Evolutionary conservation across 2,888 invertebrate species (phyloP).

Genomic region (Harpagoxenus sublaevis): DNA sequence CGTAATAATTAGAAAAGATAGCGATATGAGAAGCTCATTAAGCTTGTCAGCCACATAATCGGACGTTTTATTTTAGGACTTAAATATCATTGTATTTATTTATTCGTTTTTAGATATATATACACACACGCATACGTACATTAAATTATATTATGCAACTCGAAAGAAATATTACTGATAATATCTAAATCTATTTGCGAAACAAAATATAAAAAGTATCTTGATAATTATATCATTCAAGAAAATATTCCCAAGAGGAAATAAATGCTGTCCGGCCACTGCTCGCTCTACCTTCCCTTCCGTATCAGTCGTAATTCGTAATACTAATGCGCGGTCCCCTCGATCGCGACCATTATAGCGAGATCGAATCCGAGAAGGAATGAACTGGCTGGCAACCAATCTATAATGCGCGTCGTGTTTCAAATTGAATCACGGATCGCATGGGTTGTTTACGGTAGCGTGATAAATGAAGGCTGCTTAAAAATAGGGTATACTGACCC

Average conservation of each 20-base stretch:
- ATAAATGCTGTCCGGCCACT: background rate
- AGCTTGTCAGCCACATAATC: background rate
- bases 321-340: background rate
- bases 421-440: slow-evolving; percentile 77
- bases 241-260: background rate
- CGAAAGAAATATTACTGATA: background rate
- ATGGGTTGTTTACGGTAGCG: slow-evolving; percentile 64
- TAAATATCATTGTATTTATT: background rate
- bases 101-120: background rate
- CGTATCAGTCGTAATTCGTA: slow-evolving; percentile 1
- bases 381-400: slow-evolving; percentile 76
- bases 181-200: background rate
- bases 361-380: slow-evolving; percentile 65
- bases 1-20: background rate
- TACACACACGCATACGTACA: background rate
- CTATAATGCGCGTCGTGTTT: slow-evolving; percentile 74
- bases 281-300: too few relatives aligned
- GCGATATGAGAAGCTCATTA: background rate
- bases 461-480: slow-evolving; percentile 77
- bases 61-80: background rate
- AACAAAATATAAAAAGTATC: background rate
- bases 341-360: slow-evolving; percentile 61
- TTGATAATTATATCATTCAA: background rate
- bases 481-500: slow-evolving; percentile 52
- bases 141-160: background rate